phyloP scores from a whole-genome alignment of 2,113 vertebrate species.

The Pica pica region DNA sequence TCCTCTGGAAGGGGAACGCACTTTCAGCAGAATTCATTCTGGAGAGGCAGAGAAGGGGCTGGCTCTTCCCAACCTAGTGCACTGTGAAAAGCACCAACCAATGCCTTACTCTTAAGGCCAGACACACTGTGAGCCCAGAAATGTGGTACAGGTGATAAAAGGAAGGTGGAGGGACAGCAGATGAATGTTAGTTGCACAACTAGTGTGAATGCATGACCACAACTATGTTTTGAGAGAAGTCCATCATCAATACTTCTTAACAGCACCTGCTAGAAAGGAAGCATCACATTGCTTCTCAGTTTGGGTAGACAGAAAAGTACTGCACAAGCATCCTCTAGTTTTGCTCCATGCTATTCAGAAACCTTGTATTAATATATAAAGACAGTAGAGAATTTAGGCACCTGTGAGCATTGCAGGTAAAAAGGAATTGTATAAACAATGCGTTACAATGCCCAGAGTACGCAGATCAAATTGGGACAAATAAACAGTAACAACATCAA shows the following conservation, averaged over 20 bases:
- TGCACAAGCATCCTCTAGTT: not conserved
- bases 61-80: not conserved
- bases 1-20: not conserved
- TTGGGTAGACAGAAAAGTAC: not conserved
- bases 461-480: accelerated
- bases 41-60: not conserved
- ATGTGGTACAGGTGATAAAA: not conserved
- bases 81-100: not conserved
- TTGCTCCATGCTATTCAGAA: not conserved
- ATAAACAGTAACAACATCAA: not conserved
- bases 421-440: not conserved
- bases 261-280: not conserved
- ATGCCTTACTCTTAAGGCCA: not conserved
- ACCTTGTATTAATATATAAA: not conserved
- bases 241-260: not conserved
- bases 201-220: not conserved
- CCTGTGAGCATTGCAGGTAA: not conserved
- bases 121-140: not conserved
- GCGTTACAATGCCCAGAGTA: not conserved
- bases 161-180: not conserved
- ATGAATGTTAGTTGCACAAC: not conserved
- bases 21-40: not conserved
- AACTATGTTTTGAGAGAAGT: not conserved
- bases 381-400: not conserved
- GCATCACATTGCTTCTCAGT: not conserved